These are phyloP conservation scores for Acleris cristana DNA, from an alignment of 2,888 invertebrate species.

Conservation along the genomic window DNA sequence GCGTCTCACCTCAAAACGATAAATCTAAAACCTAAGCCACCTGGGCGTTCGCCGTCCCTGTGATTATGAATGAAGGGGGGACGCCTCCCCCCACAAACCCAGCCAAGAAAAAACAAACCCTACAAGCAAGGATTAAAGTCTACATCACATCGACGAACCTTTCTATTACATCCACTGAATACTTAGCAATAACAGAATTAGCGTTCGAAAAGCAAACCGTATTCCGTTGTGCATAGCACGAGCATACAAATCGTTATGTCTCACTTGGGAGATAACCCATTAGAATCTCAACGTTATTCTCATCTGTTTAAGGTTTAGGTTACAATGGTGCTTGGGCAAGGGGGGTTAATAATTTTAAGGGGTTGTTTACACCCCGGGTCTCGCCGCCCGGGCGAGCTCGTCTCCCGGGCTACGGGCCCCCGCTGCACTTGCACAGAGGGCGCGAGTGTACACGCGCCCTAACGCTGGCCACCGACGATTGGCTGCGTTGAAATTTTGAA, in stretches of 20 bases:
- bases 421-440: constrained; percentile 64
- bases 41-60: constrained; percentile 78
- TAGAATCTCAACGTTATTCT: constrained; percentile 43
- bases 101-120: constrained; percentile 45
- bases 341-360: constrained; percentile 46
- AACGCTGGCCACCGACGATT: constrained; percentile 48
- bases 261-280: constrained; percentile 44
- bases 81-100: constrained; percentile 51
- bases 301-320: constrained; percentile 45
- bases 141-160: constrained; percentile 41
- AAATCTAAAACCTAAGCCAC: constrained; percentile 80
- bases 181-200: constrained; percentile 73
- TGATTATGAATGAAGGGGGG: constrained; percentile 72
- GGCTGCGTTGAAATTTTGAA: constrained; percentile 47
- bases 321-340: constrained; percentile 39
- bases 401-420: constrained; percentile 71
- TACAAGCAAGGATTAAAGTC: constrained; percentile 44
- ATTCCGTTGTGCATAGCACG: constrained; percentile 68
- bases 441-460: constrained; percentile 58
- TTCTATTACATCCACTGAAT: constrained; percentile 38
- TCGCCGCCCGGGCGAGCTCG: constrained; percentile 74
- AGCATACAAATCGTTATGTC: constrained; percentile 73
- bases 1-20: constrained; percentile 73
- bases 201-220: constrained; percentile 75
- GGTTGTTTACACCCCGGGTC: constrained; percentile 62